A percentile compares a stretch with the other conserved stretches of the same genome.
Evolutionary conservation across 2,797 vertebrate genomes (phyloP).

Genomic region (Liparis tanakae): DNA sequence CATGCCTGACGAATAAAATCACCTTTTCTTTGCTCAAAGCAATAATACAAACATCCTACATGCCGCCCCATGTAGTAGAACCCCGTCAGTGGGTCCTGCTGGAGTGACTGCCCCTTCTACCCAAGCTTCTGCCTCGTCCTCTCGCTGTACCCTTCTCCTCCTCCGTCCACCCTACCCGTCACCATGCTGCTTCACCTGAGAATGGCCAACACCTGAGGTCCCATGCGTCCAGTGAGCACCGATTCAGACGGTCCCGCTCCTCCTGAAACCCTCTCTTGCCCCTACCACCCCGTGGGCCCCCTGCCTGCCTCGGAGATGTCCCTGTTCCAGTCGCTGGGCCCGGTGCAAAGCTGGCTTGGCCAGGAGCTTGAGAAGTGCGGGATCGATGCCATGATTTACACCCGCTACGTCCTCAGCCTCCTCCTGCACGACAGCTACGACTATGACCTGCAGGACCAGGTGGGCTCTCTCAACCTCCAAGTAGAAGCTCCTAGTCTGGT

Average conservation of each 20-base stretch:
- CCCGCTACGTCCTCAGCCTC: slow-evolving; percentile 98
- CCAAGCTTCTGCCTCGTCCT: slow-evolving; percentile 79
- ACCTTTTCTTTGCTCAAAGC: slow-evolving; percentile 86
- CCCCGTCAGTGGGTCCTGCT: slow-evolving; percentile 84
- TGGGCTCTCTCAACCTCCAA: slow-evolving; percentile 61
- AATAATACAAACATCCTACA: slow-evolving; percentile 82
- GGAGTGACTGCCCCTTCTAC: slow-evolving; percentile 86
- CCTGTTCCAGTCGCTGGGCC: slow-evolving; percentile 96
- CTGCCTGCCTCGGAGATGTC: slow-evolving; percentile 94
- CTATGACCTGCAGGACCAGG: slow-evolving; percentile 99
- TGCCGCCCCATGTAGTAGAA: slow-evolving; percentile 91
- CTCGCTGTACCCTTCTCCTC: slow-evolving; percentile 65
- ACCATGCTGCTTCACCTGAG: slow-evolving; percentile 88
- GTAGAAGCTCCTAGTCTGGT: neutral
- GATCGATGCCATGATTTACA: slow-evolving; percentile 99
- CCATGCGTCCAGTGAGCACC: slow-evolving; percentile 94
- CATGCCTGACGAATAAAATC: slow-evolving; percentile 91
- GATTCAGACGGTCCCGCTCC: slow-evolving; percentile 93
- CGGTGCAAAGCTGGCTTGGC: slow-evolving; percentile 99
- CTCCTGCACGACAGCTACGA: slow-evolving; percentile 99
- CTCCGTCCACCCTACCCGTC: slow-evolving; percentile 60
- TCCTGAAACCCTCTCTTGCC: slow-evolving; percentile 91
- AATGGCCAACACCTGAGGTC: slow-evolving; percentile 93
- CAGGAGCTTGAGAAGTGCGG: slow-evolving; percentile 99
- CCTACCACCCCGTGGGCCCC: slow-evolving; percentile 85